These are phyloP conservation scores for Pangasius krempfi DNA, from an alignment of 2,797 vertebrate genomes.

Conservation along the genomic window DNA sequence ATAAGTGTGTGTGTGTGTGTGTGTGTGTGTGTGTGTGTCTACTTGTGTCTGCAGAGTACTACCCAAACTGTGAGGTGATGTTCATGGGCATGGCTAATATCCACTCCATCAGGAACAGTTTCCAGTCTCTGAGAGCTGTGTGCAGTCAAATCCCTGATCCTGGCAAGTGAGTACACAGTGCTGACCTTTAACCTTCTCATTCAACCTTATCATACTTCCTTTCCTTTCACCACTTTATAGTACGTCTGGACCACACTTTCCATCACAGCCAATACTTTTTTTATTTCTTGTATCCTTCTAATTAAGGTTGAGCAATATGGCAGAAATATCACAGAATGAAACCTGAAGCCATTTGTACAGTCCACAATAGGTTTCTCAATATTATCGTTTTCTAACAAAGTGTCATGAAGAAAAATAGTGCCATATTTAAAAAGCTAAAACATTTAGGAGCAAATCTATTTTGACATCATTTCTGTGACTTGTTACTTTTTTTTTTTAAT, in stretches of 20 bases:
- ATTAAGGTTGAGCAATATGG: neutral
- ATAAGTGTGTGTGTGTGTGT: slow-evolving; percentile 22
- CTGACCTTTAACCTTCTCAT: slow-evolving; percentile 62
- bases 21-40: slow-evolving; percentile 40
- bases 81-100: slow-evolving; percentile 99
- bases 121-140: slow-evolving; percentile 92
- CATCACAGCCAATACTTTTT: neutral
- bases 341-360: neutral
- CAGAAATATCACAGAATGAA: neutral
- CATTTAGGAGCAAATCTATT: neutral
- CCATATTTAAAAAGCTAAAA: neutral
- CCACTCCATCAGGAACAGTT: slow-evolving; percentile 97
- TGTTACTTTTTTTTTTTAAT: neutral
- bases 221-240: neutral
- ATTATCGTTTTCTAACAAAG: neutral
- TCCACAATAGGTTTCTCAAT: too few species aligned
- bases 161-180: slow-evolving; percentile 88
- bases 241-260: neutral
- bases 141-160: slow-evolving; percentile 98
- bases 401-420: neutral
- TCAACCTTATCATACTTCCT: neutral
- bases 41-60: slow-evolving; percentile 84
- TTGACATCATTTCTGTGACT: neutral
- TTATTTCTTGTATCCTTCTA: neutral
- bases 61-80: slow-evolving; percentile 97